Evolutionary conservation across 2,888 invertebrate genomes (phyloP).

Genomic region (Rambutsinella grinnellia): DNA sequence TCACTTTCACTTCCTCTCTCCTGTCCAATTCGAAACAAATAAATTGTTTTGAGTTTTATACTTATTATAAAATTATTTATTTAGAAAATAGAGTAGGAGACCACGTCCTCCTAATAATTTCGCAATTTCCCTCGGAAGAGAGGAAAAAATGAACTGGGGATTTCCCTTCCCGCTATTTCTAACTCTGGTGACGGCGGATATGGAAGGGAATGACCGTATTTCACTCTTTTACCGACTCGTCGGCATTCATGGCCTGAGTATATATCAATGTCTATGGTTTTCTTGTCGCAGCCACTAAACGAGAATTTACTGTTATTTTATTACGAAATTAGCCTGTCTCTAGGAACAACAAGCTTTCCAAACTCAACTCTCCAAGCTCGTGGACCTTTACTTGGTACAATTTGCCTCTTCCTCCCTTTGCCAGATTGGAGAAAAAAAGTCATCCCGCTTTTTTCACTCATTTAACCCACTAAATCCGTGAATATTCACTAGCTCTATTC

Average conservation of each 20-base stretch:
- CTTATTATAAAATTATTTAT: too few species aligned
- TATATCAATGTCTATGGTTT: constrained; percentile 58
- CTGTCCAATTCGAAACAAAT: too few species aligned
- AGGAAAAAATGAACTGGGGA: too few species aligned
- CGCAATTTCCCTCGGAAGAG: too few species aligned
- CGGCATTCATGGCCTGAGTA: constrained; percentile 55
- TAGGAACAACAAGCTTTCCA: not conserved
- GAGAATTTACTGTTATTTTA: constrained; percentile 59
- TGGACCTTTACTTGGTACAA: not conserved
- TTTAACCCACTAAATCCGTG: constrained; percentile 52
- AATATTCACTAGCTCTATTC: constrained; percentile 54
- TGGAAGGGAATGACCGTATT: constrained; percentile 38
- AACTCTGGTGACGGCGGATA: too few species aligned
- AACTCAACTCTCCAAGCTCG: not conserved
- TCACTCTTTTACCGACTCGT: constrained; percentile 46
- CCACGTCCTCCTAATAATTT: too few species aligned
- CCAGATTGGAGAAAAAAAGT: too few species aligned
- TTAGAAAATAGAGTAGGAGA: too few species aligned
- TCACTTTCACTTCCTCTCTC: not conserved
- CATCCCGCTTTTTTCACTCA: constrained; percentile 34
- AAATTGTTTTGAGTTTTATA: too few species aligned
- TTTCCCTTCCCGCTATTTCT: too few species aligned
- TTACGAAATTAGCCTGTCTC: constrained; percentile 57
- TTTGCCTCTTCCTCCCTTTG: not conserved
- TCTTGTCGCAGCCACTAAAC: constrained; percentile 58